Base-by-base conservation (phyloP, 2,113 vertebrate genomes). In the Uropsilus gracilis region DNA sequence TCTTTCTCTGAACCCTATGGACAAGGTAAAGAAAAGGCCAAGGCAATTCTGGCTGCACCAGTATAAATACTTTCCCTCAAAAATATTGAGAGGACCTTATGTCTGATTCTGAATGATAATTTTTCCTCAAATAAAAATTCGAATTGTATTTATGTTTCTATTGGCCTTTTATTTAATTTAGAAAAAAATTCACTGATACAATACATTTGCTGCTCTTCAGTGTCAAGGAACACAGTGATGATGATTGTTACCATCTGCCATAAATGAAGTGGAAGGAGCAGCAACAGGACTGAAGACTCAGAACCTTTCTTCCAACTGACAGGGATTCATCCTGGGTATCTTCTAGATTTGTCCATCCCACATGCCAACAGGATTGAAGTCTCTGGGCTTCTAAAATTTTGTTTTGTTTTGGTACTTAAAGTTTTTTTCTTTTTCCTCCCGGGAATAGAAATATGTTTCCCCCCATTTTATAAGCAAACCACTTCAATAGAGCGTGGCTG, bases 401-500 rank as follows among this genome's bases (percentile, higher is more conserved):
- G 28, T 89, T 95, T 94, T 82, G 55, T 93, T 95, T 94, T 91
- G 53, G 76, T 91, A 37, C 53, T 95, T 92, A 76, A 88, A 86
- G 1, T 28, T 80, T 88, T 71, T 63, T n/a, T n/a, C 18, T 39
- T 78, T 44, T 37, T 39, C 3, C 90, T 71, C 34, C 17, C 48
- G 34, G 78, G 94, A 64, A 66, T 73, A 92, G 53, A 96, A 95
- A 94, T 91, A 93, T 93, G 42, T 68, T 86, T 44, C 14, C 69
- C 68, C 30, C 26, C 53, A 80, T 94, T 97, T 94, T 96, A 96
- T 28, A 97, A 89, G 82, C 72, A 96, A 97, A 97, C 92, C 96
- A 97, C 95, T 97, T 97, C 94, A 97, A 94, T 91, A 71, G 96
- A 89, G 90, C 82, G 76, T 97, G 96, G 94, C 97, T 97, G 96